These are phyloP conservation scores for Arrhamphus sclerolepis DNA, from an alignment of 2,797 vertebrate genomes.

Conservation along the genomic window DNA sequence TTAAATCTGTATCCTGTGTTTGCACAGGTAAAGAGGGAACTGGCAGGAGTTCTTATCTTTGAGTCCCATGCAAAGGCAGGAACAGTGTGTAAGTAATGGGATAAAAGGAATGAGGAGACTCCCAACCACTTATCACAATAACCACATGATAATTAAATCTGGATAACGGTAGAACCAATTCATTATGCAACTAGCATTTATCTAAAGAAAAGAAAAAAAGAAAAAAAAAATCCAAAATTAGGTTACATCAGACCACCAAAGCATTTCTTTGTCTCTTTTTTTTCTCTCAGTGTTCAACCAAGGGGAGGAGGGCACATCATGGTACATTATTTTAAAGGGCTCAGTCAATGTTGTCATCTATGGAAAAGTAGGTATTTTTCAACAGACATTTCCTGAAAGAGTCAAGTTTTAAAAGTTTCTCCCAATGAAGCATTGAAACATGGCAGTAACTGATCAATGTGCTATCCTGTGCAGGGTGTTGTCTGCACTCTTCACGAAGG, in stretches of 20 bases:
- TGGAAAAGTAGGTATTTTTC: conserved; percentile 87
- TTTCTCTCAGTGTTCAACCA: conserved; percentile 92
- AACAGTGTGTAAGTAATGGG: conserved; percentile 91
- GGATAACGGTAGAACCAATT: neutral
- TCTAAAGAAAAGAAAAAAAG: neutral
- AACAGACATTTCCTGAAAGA: neutral
- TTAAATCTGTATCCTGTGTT: conserved; percentile 1
- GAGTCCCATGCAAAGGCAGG: conserved; percentile 96
- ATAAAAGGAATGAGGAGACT: neutral
- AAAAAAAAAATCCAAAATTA: conserved; percentile 14
- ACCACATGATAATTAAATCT: conserved; percentile 5
- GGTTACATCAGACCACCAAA: neutral
- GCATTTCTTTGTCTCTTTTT: conserved; percentile 12
- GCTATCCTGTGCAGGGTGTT: conserved; percentile 84
- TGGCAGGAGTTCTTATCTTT: conserved; percentile 95
- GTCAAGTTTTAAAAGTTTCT: neutral
- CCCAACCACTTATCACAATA: neutral
- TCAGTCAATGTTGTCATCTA: conserved; percentile 99
- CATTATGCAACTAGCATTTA: neutral
- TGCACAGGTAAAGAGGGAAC: conserved; percentile 92
- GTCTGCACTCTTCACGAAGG: conserved; percentile 97
- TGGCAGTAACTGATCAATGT: conserved; percentile 3
- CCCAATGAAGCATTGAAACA: neutral
- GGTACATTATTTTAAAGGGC: conserved; percentile 99
- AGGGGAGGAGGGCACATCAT: conserved; percentile 98